Base-by-base conservation (phyloP, 2,888 invertebrate genomes). In the Trichogramma evanescens region DNA sequence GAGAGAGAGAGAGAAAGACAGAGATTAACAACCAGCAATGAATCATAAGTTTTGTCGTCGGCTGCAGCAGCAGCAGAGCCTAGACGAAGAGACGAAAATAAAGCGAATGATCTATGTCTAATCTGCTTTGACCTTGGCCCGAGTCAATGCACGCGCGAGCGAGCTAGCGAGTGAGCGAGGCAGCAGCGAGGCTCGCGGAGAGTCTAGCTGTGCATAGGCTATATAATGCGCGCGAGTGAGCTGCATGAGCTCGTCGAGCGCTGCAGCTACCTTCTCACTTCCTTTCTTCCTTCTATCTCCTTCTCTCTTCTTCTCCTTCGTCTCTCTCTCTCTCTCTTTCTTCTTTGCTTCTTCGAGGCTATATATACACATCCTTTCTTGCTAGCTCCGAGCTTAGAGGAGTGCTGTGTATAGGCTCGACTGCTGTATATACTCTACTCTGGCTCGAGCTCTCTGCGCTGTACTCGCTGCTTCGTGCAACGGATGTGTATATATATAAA, bases 61-160 rank as follows among this genome's bases (percentile, higher is more conserved):
- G 26, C 26, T 26, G 26, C 26, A 26, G 42, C 26, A 26, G 42
- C 26, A 39, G 4, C 3, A n/a, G 40, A 9, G 43, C 50, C 26
- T 26, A 44, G 44, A 43, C 38, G 9, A 41, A 50, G 13, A 41
- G n/a, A 50, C 44, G 50, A 38, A 44, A 42, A 48, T 42, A 10
- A 10, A 56, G 63, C 60, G 60, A 63, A 63, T 57, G 56, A 58
- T 5, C 48, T 54, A 45, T 58, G 10, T 55, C 52, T 64, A 64
- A 64, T 64, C 62, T 59, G 40, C 59, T 26, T 50, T 64, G 62
- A 62, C 64, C 64, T 64, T 64, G 64, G 58, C 59, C 59, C 59
- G 62, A 62, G 64, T 64, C 64, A 64, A 62, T 62, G 62, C 54
- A 62, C 62, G 64, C 59, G 64, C 56, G 9, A 58, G 52, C 50